Evolutionary conservation across 2,797 vertebrate species (phyloP), one percentile per base, ranked within the genome.

Genomic region (Paratrypauchen microcephalus): DNA sequence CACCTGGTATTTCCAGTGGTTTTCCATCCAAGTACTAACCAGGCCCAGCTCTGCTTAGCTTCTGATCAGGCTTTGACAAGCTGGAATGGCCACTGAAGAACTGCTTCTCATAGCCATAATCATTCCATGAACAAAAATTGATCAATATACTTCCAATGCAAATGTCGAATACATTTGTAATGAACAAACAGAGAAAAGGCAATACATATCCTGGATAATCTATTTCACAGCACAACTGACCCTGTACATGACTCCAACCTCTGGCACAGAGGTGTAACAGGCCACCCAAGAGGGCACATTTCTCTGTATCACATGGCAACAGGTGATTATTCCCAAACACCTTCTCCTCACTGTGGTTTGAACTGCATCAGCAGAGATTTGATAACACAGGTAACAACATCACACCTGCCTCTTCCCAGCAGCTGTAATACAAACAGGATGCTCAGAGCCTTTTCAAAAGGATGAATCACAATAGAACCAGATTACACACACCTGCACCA

Each of bases 401-500:
- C 68, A n/a, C 76, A 86, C 77, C 72, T 82, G 77, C 61, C 73
- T 68, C 76, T 39, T 57, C 39, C 16, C 66, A 66, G 70, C 16
- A 56, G 58, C 23, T 63, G 6, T 71, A 70, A 76, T 71, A 65
- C 65, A 85, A 83, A 82, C 83, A 84, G 84, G 78, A 86, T 76
- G 75, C 58, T 61, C n/a, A 52, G 66, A 45, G 16, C 28, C 26
- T 57, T 75, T 77, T 79, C 62, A 79, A 77, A 77, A 81, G 50
- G 21, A 32, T 59, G 21, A 28, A 48, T 57, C 72, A 84, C 75
- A 81, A 78, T 78, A 60, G 71, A 30, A 52, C 67, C 2, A 70
- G 74, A 80, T 60, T 68, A 86, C 84, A 82, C 84, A 84, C 83
- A 85, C 73, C 48, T 77, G 68, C 72, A 70, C 15, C 24, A 13